Base-by-base conservation (phyloP, 2,888 invertebrate species). In the Nemapogon koenigi region DNA sequence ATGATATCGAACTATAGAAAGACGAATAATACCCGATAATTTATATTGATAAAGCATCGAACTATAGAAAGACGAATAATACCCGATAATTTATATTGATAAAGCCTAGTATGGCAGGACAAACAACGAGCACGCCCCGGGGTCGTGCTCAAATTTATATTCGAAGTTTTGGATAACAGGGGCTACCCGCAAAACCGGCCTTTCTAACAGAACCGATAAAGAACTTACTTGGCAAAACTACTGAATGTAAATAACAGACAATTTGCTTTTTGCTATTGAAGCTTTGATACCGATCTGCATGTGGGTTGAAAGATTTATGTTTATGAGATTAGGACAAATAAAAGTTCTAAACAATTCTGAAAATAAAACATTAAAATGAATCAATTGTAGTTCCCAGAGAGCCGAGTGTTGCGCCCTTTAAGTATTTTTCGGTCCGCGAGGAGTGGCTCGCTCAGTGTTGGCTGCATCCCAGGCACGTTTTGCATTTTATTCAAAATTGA, bases 401-500 rank as follows among this genome's bases (percentile, higher is more conserved):
- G n/a, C n/a, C n/a, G n/a, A n/a, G n/a, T n/a, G 22, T 11, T 7
- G 4, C 28, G 28, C 7, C n/a, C n/a, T n/a, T n/a, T n/a, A n/a
- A n/a, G n/a, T n/a, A n/a, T n/a, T n/a, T n/a, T n/a, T n/a, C n/a
- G n/a, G n/a, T n/a, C 28, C 6, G 4, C 6, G 6, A 14, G 6
- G 4, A 4, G 28, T 14, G 28, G 28, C 6, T 4, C 28, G n/a
- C 28, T n/a, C 53, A 52, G 55, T 57, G 62, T 65, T 71, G 71
- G 73, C 71, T 73, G 70, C 73, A 70, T 58, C 71, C 72, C 73
- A 73, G 62, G 59, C 76, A 76, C 75, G 76, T 72, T 68, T 67
- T 62, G 66, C 71, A 72, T 75, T 76, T 76, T 71, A 76, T 75
- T 76, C 75, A 75, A 71, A 75, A 71, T 66, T 71, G 73, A 73